These are phyloP conservation scores for Rhineura floridana DNA, from an alignment of 2,113 vertebrate species.

Conservation along the genomic window DNA sequence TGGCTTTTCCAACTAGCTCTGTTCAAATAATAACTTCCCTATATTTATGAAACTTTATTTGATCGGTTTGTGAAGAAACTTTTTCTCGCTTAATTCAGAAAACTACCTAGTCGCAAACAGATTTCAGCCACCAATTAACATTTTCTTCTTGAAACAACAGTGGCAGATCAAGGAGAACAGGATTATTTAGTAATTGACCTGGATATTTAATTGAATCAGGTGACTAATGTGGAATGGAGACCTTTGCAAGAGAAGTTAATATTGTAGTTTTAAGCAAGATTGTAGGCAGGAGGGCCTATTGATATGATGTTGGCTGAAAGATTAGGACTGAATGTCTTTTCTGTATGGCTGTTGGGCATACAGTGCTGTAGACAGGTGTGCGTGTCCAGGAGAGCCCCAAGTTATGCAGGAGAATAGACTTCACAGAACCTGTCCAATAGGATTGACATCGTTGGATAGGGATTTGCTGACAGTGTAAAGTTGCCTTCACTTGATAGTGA, in stretches of 20 bases:
- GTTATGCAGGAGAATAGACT: neutral
- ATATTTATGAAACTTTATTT: too few species aligned
- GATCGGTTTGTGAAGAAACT: neutral
- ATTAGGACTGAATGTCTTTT: neutral
- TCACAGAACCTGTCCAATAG: neutral
- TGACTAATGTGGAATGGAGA: neutral
- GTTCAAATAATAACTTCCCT: neutral
- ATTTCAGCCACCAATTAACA: neutral
- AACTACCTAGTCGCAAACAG: neutral
- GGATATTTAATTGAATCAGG: neutral
- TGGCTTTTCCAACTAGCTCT: neutral
- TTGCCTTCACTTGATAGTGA: neutral
- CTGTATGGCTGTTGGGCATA: neutral
- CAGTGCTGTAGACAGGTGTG: neutral
- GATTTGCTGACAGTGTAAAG: neutral
- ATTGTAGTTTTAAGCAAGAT: neutral
- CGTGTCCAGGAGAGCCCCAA: neutral
- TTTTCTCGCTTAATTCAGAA: neutral
- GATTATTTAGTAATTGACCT: neutral
- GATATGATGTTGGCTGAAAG: neutral
- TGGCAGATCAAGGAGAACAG: neutral
- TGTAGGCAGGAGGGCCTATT: neutral
- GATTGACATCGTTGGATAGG: neutral
- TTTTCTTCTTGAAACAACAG: neutral
- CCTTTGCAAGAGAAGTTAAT: neutral